phyloP scores from a whole-genome alignment of 23 tunicate genomes.

The Styela clava region DNA sequence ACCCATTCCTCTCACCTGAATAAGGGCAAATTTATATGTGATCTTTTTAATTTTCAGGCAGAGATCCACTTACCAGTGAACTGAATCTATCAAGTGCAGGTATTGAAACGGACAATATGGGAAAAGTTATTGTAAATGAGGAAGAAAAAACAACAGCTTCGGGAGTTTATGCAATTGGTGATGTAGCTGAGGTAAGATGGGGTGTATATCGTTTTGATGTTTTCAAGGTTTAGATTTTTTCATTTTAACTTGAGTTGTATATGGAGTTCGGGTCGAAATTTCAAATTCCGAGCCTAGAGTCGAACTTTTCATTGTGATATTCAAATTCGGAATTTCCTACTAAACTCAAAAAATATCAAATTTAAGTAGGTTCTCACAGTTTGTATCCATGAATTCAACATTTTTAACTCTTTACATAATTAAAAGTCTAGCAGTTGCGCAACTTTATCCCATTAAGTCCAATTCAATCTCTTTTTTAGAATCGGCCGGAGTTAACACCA shows the following conservation, averaged over 20 bases:
- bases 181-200: constrained; percentile 59
- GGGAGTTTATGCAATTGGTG: constrained; percentile 72
- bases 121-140: constrained; percentile 59
- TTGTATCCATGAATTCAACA: too few species aligned
- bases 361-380: too few species aligned
- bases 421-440: too few species aligned
- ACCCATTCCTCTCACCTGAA: too few species aligned
- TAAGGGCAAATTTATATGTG: too few species aligned
- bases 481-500: constrained; percentile 80
- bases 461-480: constrained; percentile 38
- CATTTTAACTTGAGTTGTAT: background rate
- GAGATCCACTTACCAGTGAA: constrained; percentile 51
- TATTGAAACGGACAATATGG: constrained; percentile 14
- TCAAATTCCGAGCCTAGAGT: background rate
- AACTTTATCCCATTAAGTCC: too few species aligned
- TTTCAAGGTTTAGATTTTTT: too few species aligned
- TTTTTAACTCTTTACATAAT: too few species aligned
- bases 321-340: too few species aligned
- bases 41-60: constrained; percentile 43
- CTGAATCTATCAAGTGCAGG: constrained; percentile 49
- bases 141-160: constrained; percentile 32
- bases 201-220: background rate
- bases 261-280: background rate
- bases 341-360: too few species aligned
- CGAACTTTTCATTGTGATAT: too few species aligned